Evolutionary conservation across 1,140 invertebrate species (phyloP).

Genomic region (Octopus bimaculoides): DNA sequence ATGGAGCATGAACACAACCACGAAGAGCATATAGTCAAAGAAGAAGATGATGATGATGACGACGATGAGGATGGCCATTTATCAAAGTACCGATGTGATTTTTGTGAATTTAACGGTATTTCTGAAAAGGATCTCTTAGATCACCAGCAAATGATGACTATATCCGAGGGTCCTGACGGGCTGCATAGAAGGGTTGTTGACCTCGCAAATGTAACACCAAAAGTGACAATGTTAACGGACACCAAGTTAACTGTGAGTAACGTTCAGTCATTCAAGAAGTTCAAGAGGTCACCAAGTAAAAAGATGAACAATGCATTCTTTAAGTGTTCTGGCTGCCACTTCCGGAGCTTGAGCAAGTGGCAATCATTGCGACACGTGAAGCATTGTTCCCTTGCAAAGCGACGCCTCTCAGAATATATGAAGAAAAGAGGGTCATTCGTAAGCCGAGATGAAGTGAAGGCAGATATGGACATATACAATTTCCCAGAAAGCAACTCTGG

Average conservation of each 20-base stretch:
- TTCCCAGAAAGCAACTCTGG: background rate
- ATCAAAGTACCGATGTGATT: background rate
- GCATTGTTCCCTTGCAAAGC: background rate
- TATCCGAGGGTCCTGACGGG: background rate
- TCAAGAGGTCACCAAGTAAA: background rate
- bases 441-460: background rate
- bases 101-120: background rate
- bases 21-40: background rate
- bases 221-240: background rate
- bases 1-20: background rate
- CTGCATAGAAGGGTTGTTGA: background rate
- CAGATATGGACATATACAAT: background rate
- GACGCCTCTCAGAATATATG: background rate
- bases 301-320: conserved; percentile 3
- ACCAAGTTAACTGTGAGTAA: conserved; percentile 5
- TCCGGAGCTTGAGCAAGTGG: conserved; percentile 9
- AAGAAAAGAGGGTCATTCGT: background rate
- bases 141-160: conserved; percentile 1
- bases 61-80: background rate
- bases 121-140: background rate
- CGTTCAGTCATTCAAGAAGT: background rate
- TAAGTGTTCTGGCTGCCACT: conserved; percentile 11
- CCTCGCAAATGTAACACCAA: background rate
- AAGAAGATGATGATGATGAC: background rate
- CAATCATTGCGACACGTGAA: conserved; percentile 3